Evolutionary conservation across 2,888 invertebrate species (phyloP), one percentile per base, ranked within the genome.

Genomic region (Cryptus armator): DNA sequence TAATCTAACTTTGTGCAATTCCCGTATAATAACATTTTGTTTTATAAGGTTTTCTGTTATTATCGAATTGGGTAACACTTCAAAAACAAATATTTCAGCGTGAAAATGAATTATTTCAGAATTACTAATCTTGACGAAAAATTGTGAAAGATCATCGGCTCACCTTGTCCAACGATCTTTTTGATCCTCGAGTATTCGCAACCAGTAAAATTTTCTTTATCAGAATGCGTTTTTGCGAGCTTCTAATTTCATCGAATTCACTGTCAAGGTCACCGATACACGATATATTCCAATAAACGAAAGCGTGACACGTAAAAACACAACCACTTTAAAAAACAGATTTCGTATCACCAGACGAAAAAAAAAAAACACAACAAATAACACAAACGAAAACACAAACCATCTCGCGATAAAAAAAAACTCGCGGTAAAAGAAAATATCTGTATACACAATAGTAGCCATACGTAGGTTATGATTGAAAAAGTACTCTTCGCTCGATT

Each of bases 131-230:
- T n/a, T n/a, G 48, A 12, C 9, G 37, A 37, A 9, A 37, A 5
- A 44, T 32, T 16, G 19, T 44, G 14, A 46, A 43, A 32, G 56
- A 10, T 66, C 19, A 56, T 67, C 14, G 48, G 72, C 84, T 48
- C 32, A 81, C 77, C 81, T 81, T 48, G 10, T 24, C 7, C 0
- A 37, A 51, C 32, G 32, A 53, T 53, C 51, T n/a, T 59, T 46
- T 66, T 37, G 43, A 3, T 2, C 1, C 43, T 32, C 48, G 67
- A 72, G n/a, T 72, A 68, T 71, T 64, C 83, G 16, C n/a, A 10
- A 29, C 16, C 4, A n/a, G 59, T 51, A 72, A 37, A 32, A 19
- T 46, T 1, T 29, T 64, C 7, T 16, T 64, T n/a, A 56, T 43
- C 29, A 14, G 2, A 24, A 14, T 0, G 10, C 62, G 29, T 4